Base-by-base conservation (phyloP, 2,888 invertebrate genomes). In the Lochmaea capreae region DNA sequence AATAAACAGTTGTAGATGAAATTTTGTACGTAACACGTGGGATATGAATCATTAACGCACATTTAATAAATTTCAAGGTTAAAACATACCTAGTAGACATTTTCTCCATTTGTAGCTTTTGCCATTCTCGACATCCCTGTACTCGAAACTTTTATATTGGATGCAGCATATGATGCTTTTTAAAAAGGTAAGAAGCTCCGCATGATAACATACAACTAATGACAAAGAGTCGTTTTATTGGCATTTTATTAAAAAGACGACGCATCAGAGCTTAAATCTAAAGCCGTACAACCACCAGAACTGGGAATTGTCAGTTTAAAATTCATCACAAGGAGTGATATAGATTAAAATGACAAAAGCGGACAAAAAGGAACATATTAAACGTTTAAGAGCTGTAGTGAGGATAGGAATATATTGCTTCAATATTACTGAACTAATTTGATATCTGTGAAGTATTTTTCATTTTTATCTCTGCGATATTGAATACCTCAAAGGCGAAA, bases 371-470 rank as follows among this genome's bases (percentile, higher is more conserved):
- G 43, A 52, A 69, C 63, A 61, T 54, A 69, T 65, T 69, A 65
- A 69, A 65, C 3, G 42, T 59, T 59, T n/a, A 22, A 61, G 73
- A 14, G 68, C 42, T 49, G 49, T 59, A 65, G 67, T 69, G 65
- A 59, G 33, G 65, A 73, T 69, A 46, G 57, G 69, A 66, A 72
- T 70, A 58, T 75, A 75, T 75, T 46, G 72, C 71, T 63, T 70
- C 72, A 72, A 70, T 75, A 70, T 72, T 63, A 67, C 67, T 18
- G 72, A 69, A 69, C 70, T 79, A 76, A 76, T 73, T 59, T 58
- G 49, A 73, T 78, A 76, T 74, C 73, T 49, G 66, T 72, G 73
- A 67, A 74, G 73, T 76, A 77, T 76, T 78, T 78, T 78, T 78
- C 79, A 78, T 79, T 78, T 77, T 72, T 70, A 73, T 76, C 65